A percentile compares a stretch with the other conserved stretches of the same genome.
Evolutionary conservation across 2,113 vertebrate species (phyloP).

Genomic region (Urocynchramus pylzowi): DNA sequence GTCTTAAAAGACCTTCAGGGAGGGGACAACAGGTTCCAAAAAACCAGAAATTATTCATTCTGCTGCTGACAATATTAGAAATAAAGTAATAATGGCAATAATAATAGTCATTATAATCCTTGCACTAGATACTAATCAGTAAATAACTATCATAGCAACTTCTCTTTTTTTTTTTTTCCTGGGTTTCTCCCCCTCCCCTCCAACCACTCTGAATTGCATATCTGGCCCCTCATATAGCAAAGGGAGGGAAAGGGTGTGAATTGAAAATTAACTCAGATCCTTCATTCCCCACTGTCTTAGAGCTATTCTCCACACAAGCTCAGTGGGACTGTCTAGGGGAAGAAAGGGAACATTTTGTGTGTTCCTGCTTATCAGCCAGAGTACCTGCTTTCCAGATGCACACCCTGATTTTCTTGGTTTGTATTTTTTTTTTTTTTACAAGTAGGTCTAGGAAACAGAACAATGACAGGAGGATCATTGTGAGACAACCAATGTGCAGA

Average conservation of each 20-base stretch:
- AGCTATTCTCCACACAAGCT: background rate
- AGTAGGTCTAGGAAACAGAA: slow-evolving; percentile 67
- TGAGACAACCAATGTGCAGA: slow-evolving; percentile 40
- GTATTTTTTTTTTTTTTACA: background rate
- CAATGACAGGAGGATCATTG: slow-evolving; percentile 57
- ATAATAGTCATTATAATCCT: slow-evolving; percentile 37
- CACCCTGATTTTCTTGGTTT: background rate
- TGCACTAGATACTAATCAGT: slow-evolving; percentile 63
- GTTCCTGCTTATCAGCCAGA: slow-evolving; percentile 60
- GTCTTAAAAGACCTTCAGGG: background rate
- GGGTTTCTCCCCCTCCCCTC: background rate
- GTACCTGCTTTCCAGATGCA: slow-evolving; percentile 63
- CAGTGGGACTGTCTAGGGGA: background rate
- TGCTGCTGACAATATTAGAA: slow-evolving; percentile 59
- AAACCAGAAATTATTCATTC: slow-evolving; percentile 25
- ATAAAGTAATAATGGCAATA: slow-evolving; percentile 40
- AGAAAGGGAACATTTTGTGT: background rate
- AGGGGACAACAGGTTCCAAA: background rate
- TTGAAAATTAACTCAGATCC: background rate
- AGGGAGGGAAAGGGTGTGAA: slow-evolving; percentile 10
- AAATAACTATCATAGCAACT: slow-evolving; percentile 55
- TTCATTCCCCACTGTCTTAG: background rate
- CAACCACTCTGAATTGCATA: slow-evolving; percentile 44
- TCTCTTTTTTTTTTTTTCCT: background rate
- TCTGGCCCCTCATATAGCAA: background rate